These are phyloP conservation scores for Microcebus ravelobensis DNA, from an alignment of 2,113 vertebrate species.

Conservation along the genomic window DNA sequence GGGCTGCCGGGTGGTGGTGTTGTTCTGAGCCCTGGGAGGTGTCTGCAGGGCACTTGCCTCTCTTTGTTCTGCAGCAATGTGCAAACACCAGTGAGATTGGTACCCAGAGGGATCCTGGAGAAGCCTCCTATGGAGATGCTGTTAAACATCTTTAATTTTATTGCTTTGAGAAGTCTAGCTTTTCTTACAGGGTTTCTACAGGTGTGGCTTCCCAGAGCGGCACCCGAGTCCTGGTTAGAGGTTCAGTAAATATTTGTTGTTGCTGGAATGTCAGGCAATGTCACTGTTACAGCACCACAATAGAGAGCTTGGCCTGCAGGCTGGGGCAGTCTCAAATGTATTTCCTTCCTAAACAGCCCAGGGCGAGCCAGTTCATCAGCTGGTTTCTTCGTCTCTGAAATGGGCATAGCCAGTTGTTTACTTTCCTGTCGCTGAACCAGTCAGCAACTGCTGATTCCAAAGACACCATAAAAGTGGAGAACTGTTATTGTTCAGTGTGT, in stretches of 20 bases:
- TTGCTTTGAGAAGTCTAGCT: background rate
- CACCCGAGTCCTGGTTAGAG: background rate
- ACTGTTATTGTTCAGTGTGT: background rate
- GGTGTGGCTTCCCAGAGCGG: background rate
- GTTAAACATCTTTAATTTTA: background rate
- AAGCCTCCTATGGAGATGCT: background rate
- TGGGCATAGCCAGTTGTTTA: background rate
- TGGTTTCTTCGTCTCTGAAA: background rate
- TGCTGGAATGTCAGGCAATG: background rate
- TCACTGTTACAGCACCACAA: rapidly evolving
- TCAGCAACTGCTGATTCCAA: background rate
- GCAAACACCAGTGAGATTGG: background rate
- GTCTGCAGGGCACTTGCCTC: background rate
- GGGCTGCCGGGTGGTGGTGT: background rate
- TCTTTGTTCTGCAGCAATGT: background rate
- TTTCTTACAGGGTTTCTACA: background rate
- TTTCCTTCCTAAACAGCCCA: background rate
- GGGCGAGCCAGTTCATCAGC: background rate
- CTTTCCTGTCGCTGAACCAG: background rate
- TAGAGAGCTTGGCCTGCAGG: background rate
- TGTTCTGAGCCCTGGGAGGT: background rate
- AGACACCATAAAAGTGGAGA: background rate
- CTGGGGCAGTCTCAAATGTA: background rate
- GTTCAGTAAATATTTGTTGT: background rate
- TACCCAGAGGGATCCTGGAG: background rate